A percentile compares a stretch with the other conserved stretches of the same genome.
These are phyloP conservation scores for Rhea pennata DNA, from an alignment of 2,113 vertebrate genomes.

Conservation along the genomic window DNA sequence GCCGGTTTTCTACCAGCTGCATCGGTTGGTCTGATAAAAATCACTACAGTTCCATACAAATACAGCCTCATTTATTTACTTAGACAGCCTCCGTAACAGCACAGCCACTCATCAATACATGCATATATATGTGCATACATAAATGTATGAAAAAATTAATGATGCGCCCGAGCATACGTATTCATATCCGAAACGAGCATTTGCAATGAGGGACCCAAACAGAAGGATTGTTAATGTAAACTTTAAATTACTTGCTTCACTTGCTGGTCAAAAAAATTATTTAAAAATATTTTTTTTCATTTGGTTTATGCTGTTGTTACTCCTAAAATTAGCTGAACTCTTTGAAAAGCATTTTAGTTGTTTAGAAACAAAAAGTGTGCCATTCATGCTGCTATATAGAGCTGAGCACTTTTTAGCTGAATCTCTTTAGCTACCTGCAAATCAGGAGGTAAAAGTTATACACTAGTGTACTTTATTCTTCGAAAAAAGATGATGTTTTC, in stretches of 20 bases:
- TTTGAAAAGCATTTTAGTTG: neutral
- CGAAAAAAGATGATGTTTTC: neutral
- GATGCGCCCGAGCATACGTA: neutral
- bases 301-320: neutral
- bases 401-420: neutral
- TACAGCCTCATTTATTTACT: conserved; percentile 18
- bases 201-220: neutral
- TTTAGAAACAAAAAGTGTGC: neutral
- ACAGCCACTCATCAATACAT: neutral
- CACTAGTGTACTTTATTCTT: neutral
- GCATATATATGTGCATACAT: neutral
- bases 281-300: neutral
- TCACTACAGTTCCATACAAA: conserved; percentile 27
- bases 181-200: neutral
- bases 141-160: conserved; percentile 6
- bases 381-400: neutral
- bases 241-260: neutral
- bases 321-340: neutral
- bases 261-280: neutral
- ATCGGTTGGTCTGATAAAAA: conserved; percentile 45
- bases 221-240: neutral
- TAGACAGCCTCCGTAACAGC: conserved; percentile 3
- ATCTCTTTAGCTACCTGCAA: neutral
- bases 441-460: neutral
- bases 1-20: conserved; percentile 33